Base-by-base conservation (phyloP, 2,797 vertebrate genomes). In the Onychomys torridus region DNA sequence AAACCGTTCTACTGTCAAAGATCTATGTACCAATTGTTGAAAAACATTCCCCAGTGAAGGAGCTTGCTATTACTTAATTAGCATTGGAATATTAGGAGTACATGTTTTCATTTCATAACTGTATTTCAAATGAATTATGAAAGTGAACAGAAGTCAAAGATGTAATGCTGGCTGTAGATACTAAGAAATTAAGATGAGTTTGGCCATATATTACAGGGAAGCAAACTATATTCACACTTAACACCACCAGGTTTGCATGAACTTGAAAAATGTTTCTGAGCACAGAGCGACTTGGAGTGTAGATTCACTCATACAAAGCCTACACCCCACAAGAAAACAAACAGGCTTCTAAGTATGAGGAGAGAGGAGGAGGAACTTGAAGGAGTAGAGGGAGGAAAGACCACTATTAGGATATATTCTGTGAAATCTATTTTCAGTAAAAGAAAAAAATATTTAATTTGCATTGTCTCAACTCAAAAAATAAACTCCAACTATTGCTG, bases 81-180 rank as follows among this genome's bases (percentile, higher is more conserved):
- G 61, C 81, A 93, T 0, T 95, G 73, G 90, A 92, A 89, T 95
- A 95, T 97, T 88, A 85, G 59, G 93, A 86, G 84, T 55, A 86
- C 16, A 69, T n/a, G 86, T 93, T 96, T 97, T 97, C 95, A 97
- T 97, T 97, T 95, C 94, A 96, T 94, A 93, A 78, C 46, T 49
- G 29, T 97, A 97, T 96, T 97, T 97, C 96, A 97, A 76, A 78
- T 97, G 92, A 97, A 96, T 96, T 96, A 96, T 79, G 84, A 97
- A 96, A 94, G 91, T 92, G 81, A 95, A 76, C 85, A 93, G 71
- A 94, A 97, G 96, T 97, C 93, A 93, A 88, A 89, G 89, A 93
- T 55, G 92, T 96, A 95, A 97, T 89, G 83, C 59, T 71, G 17
- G 27, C 27, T 76, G 5, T 92, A 92, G 91, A 92, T 78, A 69